phyloP scores from a whole-genome alignment of 2,113 vertebrate species.

The Poeciliopsis retropinna region DNA sequence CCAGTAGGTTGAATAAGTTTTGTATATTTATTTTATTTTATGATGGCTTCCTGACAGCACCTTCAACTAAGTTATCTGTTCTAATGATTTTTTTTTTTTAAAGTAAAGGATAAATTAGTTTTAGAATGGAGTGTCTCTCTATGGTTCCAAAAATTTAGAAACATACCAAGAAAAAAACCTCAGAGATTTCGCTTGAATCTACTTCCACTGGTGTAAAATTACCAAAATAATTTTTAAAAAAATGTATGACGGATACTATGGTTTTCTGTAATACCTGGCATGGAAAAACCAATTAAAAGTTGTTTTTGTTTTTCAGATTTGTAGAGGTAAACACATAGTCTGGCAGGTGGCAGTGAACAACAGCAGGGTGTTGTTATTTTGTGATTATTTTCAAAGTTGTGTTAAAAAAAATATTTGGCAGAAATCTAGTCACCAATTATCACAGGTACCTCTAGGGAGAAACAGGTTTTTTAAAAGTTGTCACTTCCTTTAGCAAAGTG shows the following conservation, averaged over 20 bases:
- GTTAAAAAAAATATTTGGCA: slow-evolving; percentile 11
- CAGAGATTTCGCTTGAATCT: too few species aligned
- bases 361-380: background rate
- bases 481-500: slow-evolving; percentile 7
- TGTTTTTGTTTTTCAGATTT: background rate
- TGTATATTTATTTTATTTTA: too few species aligned
- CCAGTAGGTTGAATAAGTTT: too few species aligned
- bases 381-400: slow-evolving; percentile 1
- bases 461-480: slow-evolving; percentile 7
- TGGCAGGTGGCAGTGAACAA: background rate
- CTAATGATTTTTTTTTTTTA: too few species aligned
- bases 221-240: too few species aligned
- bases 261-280: background rate
- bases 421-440: slow-evolving; percentile 9
- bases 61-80: too few species aligned
- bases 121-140: too few species aligned
- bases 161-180: too few species aligned
- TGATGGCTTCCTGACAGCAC: too few species aligned
- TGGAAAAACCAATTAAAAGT: background rate
- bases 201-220: too few species aligned
- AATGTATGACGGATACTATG: background rate
- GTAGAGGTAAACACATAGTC: background rate
- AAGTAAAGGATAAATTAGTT: too few species aligned
- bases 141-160: too few species aligned
- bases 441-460: slow-evolving; percentile 9